Evolutionary conservation across 2,797 vertebrate genomes (phyloP), one percentile per base, ranked within the genome.

Genomic region (Sebastiscus tertius): DNA sequence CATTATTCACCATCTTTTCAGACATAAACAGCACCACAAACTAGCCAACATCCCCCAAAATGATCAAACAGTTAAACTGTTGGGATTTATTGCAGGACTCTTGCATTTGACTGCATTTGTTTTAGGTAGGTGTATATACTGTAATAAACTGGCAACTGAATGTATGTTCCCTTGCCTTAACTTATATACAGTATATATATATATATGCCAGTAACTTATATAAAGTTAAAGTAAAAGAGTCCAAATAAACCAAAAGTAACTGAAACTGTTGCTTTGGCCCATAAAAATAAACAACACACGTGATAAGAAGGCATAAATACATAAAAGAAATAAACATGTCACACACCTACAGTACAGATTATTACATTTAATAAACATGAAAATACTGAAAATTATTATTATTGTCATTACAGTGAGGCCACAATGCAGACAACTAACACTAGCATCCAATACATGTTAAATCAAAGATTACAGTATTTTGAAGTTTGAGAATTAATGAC

Each of bases 361-460:
- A n/a, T 79, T 66, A 56, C n/a, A 56, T 82, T 75, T 84, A 85
- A 54, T 81, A 1, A 60, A 81, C 10, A 5, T 64, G 4, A 78
- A 78, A 89, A 83, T 49, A 80, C 59, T 58, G 1, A 24, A 61
- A 55, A n/a, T 65, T 54, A 31, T 56, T n/a, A 11, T 20, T n/a
- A 11, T 20, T 31, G 46, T 79, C 61, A 39, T 75, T 63, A 62
- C 27, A 79, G 55, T 72, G 20, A 65, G 7, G 24, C 2, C 58
- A 49, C 67, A 75, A 9, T 52, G 22, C 46, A 82, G 52, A 56
- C 20, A 31, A 24, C 5, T 54, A 16, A 42, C 11, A 71, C 11
- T 6, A 46, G 34, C 18, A 26, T 33, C 20, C 6, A 56, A 42
- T 61, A 7, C 22, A 42, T 22, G 56, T 62, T 3, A n/a, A 77